Base-by-base conservation (phyloP, 2,113 vertebrate genomes). In the Nothobranchius kuhntae region DNA sequence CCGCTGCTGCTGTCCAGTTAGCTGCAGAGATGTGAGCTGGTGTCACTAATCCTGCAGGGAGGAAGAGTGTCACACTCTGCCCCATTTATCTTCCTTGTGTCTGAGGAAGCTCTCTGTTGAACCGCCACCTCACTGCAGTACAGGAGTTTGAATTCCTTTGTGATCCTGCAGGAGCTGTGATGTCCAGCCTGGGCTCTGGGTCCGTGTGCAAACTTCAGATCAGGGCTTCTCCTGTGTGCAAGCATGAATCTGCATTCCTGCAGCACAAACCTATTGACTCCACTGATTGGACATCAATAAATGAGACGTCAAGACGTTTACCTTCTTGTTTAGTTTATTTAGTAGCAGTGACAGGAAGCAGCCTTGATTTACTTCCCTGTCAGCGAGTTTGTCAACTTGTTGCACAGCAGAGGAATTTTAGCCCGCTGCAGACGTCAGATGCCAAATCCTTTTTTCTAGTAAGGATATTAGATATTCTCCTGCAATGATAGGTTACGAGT, bases 361-460 rank as follows among this genome's bases (percentile, higher is more conserved):
- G 59, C 7, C 15, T 8, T 80, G 56, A 80, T 85, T 75, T 73
- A 77, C 69, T 68, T 72, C 60, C 50, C 58, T 69, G 57, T 82
- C 75, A 64, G 74, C 66, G 68, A 76, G 58, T 70, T 84, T 67
- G 82, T 85, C 81, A 72, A 47, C 30, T 30, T 30, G 56, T 70
- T 59, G 47, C 61, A 75, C 60, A 60, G n/a, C 13, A 15, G 46
- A 66, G 38, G 50, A 48, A 40, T 53, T 61, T 73, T 69, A 65
- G 46, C 36, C 38, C 52, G 59, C 44, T 21, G 77, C 61, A 73
- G 15, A 53, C 35, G 58, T 44, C 21, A 48, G 57, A 53, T 53
- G 58, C 47, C 21, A 48, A 61, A 53, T 53, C 15, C 10, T 9
- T 9, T 58, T 64, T 59, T 42, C 12, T 21, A 6, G 11, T 62